Percentiles rank a stretch among this genome's conserved stretches.
phyloP scores from a whole-genome alignment of 1,140 invertebrate genomes.

The Trachymyrmex septentrionalis region DNA sequence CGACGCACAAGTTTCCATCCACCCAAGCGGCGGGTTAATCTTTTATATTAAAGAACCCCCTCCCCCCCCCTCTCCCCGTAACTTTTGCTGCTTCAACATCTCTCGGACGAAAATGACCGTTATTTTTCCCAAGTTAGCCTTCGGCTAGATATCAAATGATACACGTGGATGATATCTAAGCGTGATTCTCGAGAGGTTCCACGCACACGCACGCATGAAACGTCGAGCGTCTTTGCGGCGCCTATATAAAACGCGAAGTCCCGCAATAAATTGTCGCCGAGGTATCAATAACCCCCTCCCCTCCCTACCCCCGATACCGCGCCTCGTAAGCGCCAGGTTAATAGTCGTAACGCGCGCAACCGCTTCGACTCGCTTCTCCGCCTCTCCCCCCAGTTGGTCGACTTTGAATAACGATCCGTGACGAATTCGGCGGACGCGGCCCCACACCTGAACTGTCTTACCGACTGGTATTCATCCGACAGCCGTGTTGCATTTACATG shows the following conservation, averaged over 20 bases:
- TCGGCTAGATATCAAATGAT: neutral
- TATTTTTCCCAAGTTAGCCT: neutral
- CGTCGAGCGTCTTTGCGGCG: constrained; percentile 23
- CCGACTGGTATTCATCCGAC: constrained; percentile 54
- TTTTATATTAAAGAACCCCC: constrained; percentile 28
- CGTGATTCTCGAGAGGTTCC: neutral
- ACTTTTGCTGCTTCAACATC: constrained; percentile 1
- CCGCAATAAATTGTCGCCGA: constrained; percentile 60
- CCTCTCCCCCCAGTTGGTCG: constrained; percentile 30
- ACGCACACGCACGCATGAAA: neutral
- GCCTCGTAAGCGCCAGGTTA: constrained; percentile 49
- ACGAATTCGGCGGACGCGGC: constrained; percentile 69
- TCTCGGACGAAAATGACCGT: constrained; percentile 18
- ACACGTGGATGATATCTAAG: neutral
- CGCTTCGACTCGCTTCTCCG: constrained; percentile 8
- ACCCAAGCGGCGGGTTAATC: neutral
- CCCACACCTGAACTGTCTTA: constrained; percentile 37
- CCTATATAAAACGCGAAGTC: constrained; percentile 11
- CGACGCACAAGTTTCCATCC: neutral
- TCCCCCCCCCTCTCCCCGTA: no score
- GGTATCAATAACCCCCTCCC: constrained; percentile 67
- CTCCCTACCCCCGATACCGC: no score
- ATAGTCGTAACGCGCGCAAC: constrained; percentile 32
- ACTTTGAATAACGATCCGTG: constrained; percentile 75
- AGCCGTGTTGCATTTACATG: constrained; percentile 68